phyloP scores from a whole-genome alignment of 1,140 invertebrate species.

The Acyrthosiphon pisum region DNA sequence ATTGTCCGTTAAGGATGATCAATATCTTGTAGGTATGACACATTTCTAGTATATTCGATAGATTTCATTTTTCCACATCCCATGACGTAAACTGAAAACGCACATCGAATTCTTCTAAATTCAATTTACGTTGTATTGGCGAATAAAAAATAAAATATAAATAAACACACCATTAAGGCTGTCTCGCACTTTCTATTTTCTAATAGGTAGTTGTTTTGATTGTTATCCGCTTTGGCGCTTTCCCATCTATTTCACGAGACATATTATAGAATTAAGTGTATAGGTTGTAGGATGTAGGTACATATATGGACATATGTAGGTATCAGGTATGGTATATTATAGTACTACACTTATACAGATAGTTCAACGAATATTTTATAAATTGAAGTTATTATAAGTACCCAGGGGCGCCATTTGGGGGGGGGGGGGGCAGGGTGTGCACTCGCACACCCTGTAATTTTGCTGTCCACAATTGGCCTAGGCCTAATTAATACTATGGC shows the following conservation, averaged over 20 bases:
- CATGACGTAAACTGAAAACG: not conserved
- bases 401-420: too few species aligned
- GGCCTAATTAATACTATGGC: too few species aligned
- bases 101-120: not conserved
- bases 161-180: not conserved
- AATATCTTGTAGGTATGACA: slow-evolving; percentile 1
- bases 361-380: not conserved
- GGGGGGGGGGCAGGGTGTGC: too few species aligned
- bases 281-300: not conserved
- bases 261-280: not conserved
- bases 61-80: not conserved
- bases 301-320: too few species aligned
- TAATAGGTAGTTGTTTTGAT: not conserved
- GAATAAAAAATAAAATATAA: not conserved
- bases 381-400: not conserved
- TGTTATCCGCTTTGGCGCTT: not conserved
- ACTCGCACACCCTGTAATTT: too few species aligned
- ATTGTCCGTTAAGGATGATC: not conserved
- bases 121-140: not conserved
- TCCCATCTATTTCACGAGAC: not conserved
- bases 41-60: not conserved
- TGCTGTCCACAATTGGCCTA: too few species aligned
- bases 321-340: too few species aligned
- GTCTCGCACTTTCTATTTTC: not conserved
- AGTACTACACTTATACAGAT: not conserved